Evolutionary conservation across 2,113 vertebrate species (phyloP).

Genomic region (Thamnophis sirtalis): DNA sequence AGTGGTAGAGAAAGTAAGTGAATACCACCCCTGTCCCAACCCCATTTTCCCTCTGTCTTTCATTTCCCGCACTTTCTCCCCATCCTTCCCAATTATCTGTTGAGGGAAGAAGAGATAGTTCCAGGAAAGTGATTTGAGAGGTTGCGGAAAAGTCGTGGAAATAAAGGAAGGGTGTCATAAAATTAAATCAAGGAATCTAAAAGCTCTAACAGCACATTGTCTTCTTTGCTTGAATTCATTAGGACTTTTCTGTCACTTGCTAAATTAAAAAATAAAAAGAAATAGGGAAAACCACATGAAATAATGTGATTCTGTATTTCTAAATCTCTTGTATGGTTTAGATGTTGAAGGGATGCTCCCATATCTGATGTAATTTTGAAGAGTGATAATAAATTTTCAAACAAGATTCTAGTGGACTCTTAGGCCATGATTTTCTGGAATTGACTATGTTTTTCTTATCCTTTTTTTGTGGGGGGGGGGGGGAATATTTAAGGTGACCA

Average conservation of each 20-base stretch:
- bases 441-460: not conserved
- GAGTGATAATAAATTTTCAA: not conserved
- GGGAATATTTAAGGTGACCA: too few relatives aligned
- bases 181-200: not conserved
- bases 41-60: not conserved
- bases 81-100: not conserved
- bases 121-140: not conserved
- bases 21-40: not conserved
- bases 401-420: not conserved
- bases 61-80: not conserved
- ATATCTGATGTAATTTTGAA: not conserved
- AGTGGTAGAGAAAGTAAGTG: too few relatives aligned
- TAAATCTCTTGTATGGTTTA: conserved; percentile 8
- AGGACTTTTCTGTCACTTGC: not conserved
- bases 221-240: not conserved
- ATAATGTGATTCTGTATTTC: not conserved
- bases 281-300: not conserved
- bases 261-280: not conserved
- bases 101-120: not conserved
- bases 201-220: not conserved
- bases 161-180: not conserved
- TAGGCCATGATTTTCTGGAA: not conserved
- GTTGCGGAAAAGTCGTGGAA: not conserved
- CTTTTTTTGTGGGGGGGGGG: not conserved
- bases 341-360: not conserved